A percentile compares a stretch with the other conserved stretches of the same genome.
Evolutionary conservation across 2,888 invertebrate species (phyloP).

Genomic region (Bhutanitis thaidina): DNA sequence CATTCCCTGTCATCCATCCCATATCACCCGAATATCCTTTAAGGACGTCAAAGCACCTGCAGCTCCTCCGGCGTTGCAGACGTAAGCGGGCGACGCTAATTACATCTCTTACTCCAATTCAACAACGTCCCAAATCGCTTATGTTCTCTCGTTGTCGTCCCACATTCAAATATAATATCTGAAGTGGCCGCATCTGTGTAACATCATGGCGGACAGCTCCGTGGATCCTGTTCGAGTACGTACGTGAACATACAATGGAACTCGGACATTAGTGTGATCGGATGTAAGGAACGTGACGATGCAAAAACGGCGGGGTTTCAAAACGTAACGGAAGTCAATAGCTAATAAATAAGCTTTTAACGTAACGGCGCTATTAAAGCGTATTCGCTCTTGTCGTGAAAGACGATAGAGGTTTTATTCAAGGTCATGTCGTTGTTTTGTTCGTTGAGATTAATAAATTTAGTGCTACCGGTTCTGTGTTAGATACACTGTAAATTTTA

Average conservation of each 20-base stretch:
- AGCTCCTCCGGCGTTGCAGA: too few species aligned
- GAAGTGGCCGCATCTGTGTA: conserved; percentile 8
- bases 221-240: not conserved
- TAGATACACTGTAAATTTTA: too few species aligned
- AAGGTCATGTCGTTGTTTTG: too few species aligned
- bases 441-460: too few species aligned
- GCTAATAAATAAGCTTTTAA: not conserved
- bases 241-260: not conserved
- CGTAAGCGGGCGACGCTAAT: too few species aligned
- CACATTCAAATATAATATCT: conserved; percentile 5
- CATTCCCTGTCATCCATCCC: too few species aligned
- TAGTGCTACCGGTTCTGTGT: too few species aligned
- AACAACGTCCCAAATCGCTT: too few species aligned
- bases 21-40: too few species aligned
- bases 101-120: too few species aligned
- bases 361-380: not conserved
- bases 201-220: not conserved
- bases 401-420: not conserved
- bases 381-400: not conserved
- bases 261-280: not conserved
- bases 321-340: not conserved
- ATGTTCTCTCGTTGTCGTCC: not conserved
- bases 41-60: too few species aligned
- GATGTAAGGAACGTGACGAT: not conserved
- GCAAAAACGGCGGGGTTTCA: not conserved